These are phyloP conservation scores for Cotesia glomerata DNA, from an alignment of 1,140 invertebrate genomes.

Conservation along the genomic window DNA sequence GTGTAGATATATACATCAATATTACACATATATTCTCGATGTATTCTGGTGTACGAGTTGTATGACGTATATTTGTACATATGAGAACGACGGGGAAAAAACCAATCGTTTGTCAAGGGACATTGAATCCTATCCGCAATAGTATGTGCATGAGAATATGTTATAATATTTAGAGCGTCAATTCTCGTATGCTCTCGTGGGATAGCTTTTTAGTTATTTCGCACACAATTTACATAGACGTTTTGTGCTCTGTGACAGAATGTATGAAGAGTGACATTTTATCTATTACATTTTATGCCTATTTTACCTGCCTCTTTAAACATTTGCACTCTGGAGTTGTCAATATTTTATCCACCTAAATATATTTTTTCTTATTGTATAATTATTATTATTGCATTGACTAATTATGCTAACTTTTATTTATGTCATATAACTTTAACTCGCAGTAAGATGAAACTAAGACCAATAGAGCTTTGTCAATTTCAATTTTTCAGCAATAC, in stretches of 20 bases:
- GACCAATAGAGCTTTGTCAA: too few relatives aligned
- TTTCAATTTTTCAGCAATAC: too few relatives aligned
- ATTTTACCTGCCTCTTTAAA: background rate
- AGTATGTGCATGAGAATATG: slow-evolving; percentile 1
- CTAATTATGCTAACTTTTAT: too few relatives aligned
- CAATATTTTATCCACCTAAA: too few relatives aligned
- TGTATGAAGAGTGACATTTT: slow-evolving; percentile 13
- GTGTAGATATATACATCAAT: background rate
- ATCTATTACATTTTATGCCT: background rate
- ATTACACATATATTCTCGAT: background rate
- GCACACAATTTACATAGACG: slow-evolving; percentile 2
- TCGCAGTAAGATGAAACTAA: too few relatives aligned
- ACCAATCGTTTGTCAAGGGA: slow-evolving; percentile 21
- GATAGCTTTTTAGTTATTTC: slow-evolving; percentile 17
- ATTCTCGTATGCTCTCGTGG: slow-evolving; percentile 10
- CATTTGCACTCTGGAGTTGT: too few relatives aligned
- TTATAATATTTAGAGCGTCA: slow-evolving; percentile 12
- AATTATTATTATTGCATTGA: too few relatives aligned
- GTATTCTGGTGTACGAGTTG: background rate
- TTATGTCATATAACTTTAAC: too few relatives aligned
- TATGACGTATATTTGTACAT: background rate
- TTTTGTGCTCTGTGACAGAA: background rate
- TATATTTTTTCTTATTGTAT: too few relatives aligned
- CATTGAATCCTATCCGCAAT: background rate
- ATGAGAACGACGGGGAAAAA: background rate